A percentile compares a stretch with the other conserved stretches of the same genome.
These are phyloP conservation scores for Teleogryllus oceanicus DNA, from an alignment of 2,888 invertebrate genomes.

Conservation along the genomic window DNA sequence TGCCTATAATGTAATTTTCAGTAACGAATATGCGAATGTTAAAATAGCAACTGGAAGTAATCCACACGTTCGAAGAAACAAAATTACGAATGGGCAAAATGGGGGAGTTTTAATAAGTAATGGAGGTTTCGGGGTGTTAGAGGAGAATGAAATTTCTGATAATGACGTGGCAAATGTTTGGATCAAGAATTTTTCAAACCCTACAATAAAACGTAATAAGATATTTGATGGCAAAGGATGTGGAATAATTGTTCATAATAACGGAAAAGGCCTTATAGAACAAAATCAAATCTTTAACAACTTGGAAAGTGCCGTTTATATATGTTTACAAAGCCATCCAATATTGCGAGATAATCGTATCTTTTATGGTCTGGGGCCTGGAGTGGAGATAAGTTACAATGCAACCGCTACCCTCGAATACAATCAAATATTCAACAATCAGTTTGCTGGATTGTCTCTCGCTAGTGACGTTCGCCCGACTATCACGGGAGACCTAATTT, in stretches of 20 bases:
- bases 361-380: constrained; percentile 96
- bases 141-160: constrained; percentile 98
- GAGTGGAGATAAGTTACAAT: constrained; percentile 99
- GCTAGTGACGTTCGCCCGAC: constrained; percentile 94
- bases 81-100: constrained; percentile 99
- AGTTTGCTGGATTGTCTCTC: constrained; percentile 90
- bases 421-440: constrained; percentile 98
- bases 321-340: constrained; percentile 97
- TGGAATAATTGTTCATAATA: constrained; percentile 99
- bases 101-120: constrained; percentile 98
- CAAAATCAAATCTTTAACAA: constrained; percentile 97
- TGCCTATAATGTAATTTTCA: constrained; percentile 99
- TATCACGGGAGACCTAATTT: constrained; percentile 73
- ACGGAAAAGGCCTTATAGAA: constrained; percentile 89
- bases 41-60: constrained; percentile 96
- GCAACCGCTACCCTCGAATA: constrained; percentile 97
- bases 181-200: constrained; percentile 99
- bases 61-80: constrained; percentile 94
- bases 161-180: constrained; percentile 99
- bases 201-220: constrained; percentile 92
- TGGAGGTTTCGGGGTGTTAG: constrained; percentile 94
- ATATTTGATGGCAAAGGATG: constrained; percentile 98
- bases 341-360: constrained; percentile 92
- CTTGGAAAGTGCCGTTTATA: constrained; percentile 96
- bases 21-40: constrained; percentile 97